phyloP scores from a whole-genome alignment of 2,888 invertebrate species.

The Incurvaria masculella region DNA sequence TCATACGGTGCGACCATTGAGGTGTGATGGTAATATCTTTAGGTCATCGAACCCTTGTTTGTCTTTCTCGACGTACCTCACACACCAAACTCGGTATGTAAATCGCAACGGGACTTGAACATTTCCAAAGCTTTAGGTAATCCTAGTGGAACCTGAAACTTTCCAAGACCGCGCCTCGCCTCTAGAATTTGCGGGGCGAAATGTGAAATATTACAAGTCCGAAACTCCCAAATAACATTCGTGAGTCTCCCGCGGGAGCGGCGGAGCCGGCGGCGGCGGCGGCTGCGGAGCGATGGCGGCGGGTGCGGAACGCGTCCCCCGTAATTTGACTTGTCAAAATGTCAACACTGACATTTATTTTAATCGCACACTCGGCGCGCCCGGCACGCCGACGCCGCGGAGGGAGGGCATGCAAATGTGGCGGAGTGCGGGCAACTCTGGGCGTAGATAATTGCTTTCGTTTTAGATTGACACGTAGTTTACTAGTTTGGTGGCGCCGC shows the following conservation, averaged over 20 bases:
- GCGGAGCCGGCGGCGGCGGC: background rate
- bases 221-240: background rate
- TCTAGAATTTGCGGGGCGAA: too few species aligned
- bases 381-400: slow-evolving; percentile 34
- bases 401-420: slow-evolving; percentile 6
- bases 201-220: background rate
- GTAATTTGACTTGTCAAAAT: slow-evolving; percentile 50
- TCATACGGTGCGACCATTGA: too few species aligned
- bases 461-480: slow-evolving; percentile 39
- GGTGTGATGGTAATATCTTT: too few species aligned
- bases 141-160: too few species aligned
- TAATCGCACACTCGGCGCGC: slow-evolving; percentile 21
- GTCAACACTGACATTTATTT: slow-evolving; percentile 55
- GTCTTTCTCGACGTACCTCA: too few species aligned
- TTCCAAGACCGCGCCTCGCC: too few species aligned
- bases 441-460: slow-evolving; percentile 38
- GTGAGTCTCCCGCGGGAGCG: background rate
- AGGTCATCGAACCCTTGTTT: too few species aligned
- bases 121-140: too few species aligned
- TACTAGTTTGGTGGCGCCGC: slow-evolving; percentile 18
- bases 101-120: too few species aligned
- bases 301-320: slow-evolving; percentile 18
- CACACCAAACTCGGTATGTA: too few species aligned
- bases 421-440: background rate
- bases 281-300: background rate